phyloP scores from a whole-genome alignment of 92 coral and sea anemone species.

The Epizoanthus ramosus region DNA sequence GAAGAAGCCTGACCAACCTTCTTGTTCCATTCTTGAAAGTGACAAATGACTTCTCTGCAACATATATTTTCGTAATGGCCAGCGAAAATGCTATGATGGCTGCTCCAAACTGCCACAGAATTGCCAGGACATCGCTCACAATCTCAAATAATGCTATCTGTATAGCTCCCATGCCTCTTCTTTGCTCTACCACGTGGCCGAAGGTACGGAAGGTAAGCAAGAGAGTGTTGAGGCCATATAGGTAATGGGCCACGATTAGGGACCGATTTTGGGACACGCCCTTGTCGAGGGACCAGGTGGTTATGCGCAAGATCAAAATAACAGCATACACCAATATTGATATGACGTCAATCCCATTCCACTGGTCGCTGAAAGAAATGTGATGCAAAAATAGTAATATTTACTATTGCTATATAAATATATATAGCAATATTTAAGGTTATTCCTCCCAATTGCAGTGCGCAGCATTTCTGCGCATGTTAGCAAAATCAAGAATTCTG shows the following conservation, averaged over 20 bases:
- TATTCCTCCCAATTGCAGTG: no score
- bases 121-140: slow-evolving; percentile 33
- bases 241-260: slow-evolving; percentile 46
- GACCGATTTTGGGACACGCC: slow-evolving; percentile 28
- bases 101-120: slow-evolving; percentile 11
- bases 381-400: background rate
- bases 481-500: no score
- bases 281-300: slow-evolving; percentile 19
- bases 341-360: slow-evolving; percentile 52
- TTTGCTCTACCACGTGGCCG: slow-evolving; percentile 52
- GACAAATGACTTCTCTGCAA: background rate
- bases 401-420: no score
- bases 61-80: no score
- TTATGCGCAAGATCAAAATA: slow-evolving; percentile 36
- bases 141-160: slow-evolving; percentile 56
- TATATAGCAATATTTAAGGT: no score
- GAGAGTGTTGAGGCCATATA: slow-evolving; percentile 56
- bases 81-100: no score
- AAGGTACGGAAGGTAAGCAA: slow-evolving; percentile 51
- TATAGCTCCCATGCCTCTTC: slow-evolving; percentile 44
- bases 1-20: background rate
- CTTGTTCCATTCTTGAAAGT: background rate
- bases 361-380: slow-evolving; percentile 49
- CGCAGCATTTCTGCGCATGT: no score
- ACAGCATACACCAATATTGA: slow-evolving; percentile 6